phyloP scores from a whole-genome alignment of 1,140 invertebrate species.

The Anagrus nilaparvatae region DNA sequence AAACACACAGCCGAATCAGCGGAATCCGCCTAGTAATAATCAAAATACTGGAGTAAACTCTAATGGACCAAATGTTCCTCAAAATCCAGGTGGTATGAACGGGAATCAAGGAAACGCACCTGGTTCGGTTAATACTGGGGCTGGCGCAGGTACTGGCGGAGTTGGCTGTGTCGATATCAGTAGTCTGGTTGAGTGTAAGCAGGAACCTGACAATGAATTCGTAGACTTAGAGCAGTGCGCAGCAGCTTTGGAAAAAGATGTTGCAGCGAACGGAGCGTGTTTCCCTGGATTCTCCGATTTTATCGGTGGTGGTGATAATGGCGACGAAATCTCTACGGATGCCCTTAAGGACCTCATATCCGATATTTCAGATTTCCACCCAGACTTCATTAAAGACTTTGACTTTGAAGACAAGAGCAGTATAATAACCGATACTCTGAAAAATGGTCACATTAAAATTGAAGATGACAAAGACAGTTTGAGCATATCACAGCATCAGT shows the following conservation, averaged over 20 bases:
- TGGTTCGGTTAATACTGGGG: slow-evolving; percentile 15
- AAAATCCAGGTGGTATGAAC: slow-evolving; percentile 17
- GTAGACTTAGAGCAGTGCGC: slow-evolving; percentile 71
- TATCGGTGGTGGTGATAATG: slow-evolving; percentile 67
- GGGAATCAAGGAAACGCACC: slow-evolving; percentile 15
- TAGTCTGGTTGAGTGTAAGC: slow-evolving; percentile 69
- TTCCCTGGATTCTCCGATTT: slow-evolving; percentile 72
- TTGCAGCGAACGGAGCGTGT: slow-evolving; percentile 53
- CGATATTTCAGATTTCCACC: slow-evolving; percentile 71
- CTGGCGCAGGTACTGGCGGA: slow-evolving; percentile 28
- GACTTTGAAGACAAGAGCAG: slow-evolving; percentile 56
- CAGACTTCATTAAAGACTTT: slow-evolving; percentile 76
- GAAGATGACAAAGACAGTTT: slow-evolving; percentile 36
- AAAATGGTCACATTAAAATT: slow-evolving; percentile 38
- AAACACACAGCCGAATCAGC: neutral
- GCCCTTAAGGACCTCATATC: slow-evolving; percentile 81
- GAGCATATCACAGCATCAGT: slow-evolving; percentile 17
- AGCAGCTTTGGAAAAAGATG: slow-evolving; percentile 70
- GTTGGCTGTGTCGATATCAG: slow-evolving; percentile 28
- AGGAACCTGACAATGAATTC: slow-evolving; percentile 74
- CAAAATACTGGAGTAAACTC: slow-evolving; percentile 23
- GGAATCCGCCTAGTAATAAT: neutral
- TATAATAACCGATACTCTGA: slow-evolving; percentile 26
- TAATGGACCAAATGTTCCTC: slow-evolving; percentile 14
- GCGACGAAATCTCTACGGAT: slow-evolving; percentile 69